phyloP scores from a whole-genome alignment of 2,888 invertebrate genomes.

The Harmothoe impar region DNA sequence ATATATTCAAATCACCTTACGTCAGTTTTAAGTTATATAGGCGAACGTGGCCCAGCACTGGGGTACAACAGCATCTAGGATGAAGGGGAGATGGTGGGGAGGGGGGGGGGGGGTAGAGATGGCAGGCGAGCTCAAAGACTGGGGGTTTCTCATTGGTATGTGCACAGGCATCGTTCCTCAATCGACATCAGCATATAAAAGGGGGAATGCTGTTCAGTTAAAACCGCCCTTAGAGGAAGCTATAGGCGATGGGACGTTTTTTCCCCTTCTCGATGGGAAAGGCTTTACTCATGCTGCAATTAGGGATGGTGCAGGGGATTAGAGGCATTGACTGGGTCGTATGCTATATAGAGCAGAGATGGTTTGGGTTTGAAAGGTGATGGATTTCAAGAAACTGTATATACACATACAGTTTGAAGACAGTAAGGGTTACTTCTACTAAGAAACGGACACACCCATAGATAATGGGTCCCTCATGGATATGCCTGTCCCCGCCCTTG shows the following conservation, averaged over 20 bases:
- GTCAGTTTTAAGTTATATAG: conserved; percentile 42
- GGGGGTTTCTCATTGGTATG: conserved; percentile 15
- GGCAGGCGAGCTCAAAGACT: background rate
- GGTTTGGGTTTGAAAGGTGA: too few relatives aligned
- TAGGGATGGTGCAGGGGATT: background rate
- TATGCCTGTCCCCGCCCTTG: too few relatives aligned
- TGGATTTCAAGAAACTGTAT: background rate
- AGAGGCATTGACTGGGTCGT: conserved; percentile 9
- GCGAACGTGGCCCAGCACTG: background rate
- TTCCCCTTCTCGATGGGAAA: background rate
- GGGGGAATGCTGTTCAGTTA: conserved; percentile 28
- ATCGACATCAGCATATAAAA: conserved; percentile 45
- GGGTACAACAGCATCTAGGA: background rate
- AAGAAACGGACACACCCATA: too few relatives aligned
- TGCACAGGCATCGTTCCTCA: background rate
- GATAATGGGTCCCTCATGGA: too few relatives aligned
- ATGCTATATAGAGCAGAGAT: background rate
- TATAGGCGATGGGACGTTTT: background rate
- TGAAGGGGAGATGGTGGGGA: background rate
- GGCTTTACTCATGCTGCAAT: conserved; percentile 2
- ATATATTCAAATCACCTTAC: conserved; percentile 39
- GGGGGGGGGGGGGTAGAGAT: background rate
- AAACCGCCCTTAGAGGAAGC: conserved; percentile 1
- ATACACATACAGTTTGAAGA: too few relatives aligned
- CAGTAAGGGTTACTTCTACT: too few relatives aligned